These are phyloP conservation scores for Novumbra hubbsi DNA, from an alignment of 2,797 vertebrate species.

Conservation along the genomic window DNA sequence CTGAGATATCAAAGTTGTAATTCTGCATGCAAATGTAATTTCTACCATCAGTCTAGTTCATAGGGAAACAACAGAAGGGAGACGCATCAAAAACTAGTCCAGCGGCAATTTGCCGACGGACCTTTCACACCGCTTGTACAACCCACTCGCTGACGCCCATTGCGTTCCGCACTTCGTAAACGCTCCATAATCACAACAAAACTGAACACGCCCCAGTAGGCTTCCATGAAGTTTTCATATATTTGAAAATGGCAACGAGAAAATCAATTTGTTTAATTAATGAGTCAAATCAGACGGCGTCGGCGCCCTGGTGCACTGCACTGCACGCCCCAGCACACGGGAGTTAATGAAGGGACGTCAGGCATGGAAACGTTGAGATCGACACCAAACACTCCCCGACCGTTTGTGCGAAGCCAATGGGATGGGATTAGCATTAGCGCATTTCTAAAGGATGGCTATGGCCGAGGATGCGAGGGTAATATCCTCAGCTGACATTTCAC, in stretches of 20 bases:
- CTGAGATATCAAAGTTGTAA: too few relatives aligned
- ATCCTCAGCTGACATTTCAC: conserved; percentile 7
- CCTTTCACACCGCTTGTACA: conserved; percentile 55
- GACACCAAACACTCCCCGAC: conserved; percentile 46
- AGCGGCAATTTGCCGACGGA: conserved; percentile 13
- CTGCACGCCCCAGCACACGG: conserved; percentile 57
- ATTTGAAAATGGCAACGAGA: conserved; percentile 60
- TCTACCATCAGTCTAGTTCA: neutral
- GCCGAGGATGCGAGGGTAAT: conserved; percentile 11
- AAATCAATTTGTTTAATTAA: conserved; percentile 77
- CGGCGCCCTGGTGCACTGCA: conserved; percentile 60
- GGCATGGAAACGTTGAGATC: conserved; percentile 56
- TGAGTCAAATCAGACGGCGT: conserved; percentile 72
- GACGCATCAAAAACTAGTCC: neutral
- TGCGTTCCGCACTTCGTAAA: conserved; percentile 45
- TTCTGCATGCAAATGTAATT: too few relatives aligned
- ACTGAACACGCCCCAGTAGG: conserved; percentile 51
- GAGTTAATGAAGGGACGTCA: conserved; percentile 71
- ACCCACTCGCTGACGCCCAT: conserved; percentile 42
- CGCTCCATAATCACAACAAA: conserved; percentile 49
- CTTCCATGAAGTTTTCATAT: conserved; percentile 43
- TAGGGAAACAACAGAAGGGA: neutral
- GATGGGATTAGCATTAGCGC: conserved; percentile 37
- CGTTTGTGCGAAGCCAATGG: conserved; percentile 43
- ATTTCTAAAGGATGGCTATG: conserved; percentile 13